A percentile compares a stretch with the other conserved stretches of the same genome.
Conservation (phyloP, 2,113 vertebrate genomes). For the Meles meles region DNA sequence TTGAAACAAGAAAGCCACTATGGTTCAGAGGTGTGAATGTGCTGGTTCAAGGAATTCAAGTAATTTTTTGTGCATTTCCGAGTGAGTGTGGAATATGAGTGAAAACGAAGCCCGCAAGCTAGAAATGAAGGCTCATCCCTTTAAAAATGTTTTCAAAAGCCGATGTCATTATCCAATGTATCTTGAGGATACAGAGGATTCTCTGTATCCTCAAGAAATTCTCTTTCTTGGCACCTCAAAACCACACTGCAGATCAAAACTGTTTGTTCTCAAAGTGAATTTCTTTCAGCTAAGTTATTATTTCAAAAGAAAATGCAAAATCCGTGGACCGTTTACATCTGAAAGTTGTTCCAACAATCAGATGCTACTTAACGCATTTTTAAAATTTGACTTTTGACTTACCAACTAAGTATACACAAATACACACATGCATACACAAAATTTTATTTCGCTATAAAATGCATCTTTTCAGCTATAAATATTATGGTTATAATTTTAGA, state of each 20-base stretch:
- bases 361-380: background rate
- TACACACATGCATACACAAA: background rate
- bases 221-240: background rate
- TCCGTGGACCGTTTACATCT: background rate
- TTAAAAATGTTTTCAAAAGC: background rate
- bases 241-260: background rate
- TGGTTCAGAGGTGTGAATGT: background rate
- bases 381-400: background rate
- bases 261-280: background rate
- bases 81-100: background rate
- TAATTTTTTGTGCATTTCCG: background rate
- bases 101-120: background rate
- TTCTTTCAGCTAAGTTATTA: conserved; percentile 10
- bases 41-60: background rate
- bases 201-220: conserved; percentile 23
- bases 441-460: background rate
- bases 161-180: background rate
- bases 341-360: background rate
- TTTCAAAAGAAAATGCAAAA: conserved; percentile 28
- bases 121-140: background rate
- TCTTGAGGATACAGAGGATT: too few relatives aligned
- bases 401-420: background rate
- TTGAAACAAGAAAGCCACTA: background rate
- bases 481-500: background rate
- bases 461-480: background rate